phyloP scores from a whole-genome alignment of 2,797 vertebrate genomes.

The Pipistrellus kuhlii region DNA sequence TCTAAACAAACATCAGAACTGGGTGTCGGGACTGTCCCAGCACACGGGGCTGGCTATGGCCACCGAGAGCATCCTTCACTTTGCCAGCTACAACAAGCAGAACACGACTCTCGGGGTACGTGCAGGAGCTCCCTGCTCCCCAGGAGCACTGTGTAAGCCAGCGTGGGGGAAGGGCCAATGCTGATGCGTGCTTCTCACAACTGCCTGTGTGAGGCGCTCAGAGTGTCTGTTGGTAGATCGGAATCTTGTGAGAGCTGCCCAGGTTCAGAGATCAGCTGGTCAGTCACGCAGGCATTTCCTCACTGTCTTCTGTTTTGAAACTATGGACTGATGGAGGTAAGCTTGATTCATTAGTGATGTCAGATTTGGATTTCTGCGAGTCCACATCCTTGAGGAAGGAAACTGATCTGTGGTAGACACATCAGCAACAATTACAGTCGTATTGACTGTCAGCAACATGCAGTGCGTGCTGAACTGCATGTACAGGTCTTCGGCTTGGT shows the following conservation, averaged over 20 bases:
- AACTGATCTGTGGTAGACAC: background rate
- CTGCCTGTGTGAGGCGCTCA: background rate
- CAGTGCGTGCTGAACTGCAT: background rate
- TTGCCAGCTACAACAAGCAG: slow-evolving; percentile 96
- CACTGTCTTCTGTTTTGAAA: background rate
- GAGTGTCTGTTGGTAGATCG: background rate
- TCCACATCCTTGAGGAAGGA: background rate
- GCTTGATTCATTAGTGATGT: background rate
- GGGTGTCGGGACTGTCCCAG: slow-evolving; percentile 96
- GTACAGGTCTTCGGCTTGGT: background rate
- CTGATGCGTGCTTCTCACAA: background rate
- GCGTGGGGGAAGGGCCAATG: too few relatives aligned
- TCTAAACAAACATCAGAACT: slow-evolving; percentile 98
- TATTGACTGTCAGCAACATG: accelerated
- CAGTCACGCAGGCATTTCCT: background rate
- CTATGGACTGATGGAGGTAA: background rate
- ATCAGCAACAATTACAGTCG: background rate
- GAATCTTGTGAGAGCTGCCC: background rate
- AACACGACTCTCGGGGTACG: slow-evolving; percentile 95
- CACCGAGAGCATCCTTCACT: slow-evolving; percentile 96
- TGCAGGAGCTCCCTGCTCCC: background rate
- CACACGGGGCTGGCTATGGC: slow-evolving; percentile 98
- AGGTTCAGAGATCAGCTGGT: background rate
- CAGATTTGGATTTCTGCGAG: background rate
- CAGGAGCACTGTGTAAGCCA: background rate